Percentiles rank a stretch among this genome's conserved stretches.
phyloP scores from a whole-genome alignment of 1,140 invertebrate genomes.

The Coboldia fuscipes region DNA sequence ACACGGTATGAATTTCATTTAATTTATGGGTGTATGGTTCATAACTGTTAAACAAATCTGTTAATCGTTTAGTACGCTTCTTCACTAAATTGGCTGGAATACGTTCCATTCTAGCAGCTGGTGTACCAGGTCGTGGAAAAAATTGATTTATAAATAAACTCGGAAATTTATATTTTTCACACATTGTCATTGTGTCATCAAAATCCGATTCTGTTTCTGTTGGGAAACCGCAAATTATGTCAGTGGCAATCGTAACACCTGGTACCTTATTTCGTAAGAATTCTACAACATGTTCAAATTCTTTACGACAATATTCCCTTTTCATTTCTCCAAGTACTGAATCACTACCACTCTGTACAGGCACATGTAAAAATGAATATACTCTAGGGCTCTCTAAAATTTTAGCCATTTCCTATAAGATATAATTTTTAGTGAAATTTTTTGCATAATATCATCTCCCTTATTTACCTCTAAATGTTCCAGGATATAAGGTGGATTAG shows the following conservation, averaged over 20 bases:
- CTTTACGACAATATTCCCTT: slow-evolving; percentile 70
- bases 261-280: slow-evolving; percentile 63
- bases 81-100: slow-evolving; percentile 71
- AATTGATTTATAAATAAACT: slow-evolving; percentile 97
- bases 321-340: slow-evolving; percentile 89
- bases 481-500: slow-evolving; percentile 94
- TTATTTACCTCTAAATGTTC: slow-evolving; percentile 88
- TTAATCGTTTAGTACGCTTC: slow-evolving; percentile 65
- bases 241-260: slow-evolving; percentile 85
- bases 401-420: slow-evolving; percentile 72
- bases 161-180: slow-evolving; percentile 76
- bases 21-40: slow-evolving; percentile 59
- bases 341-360: slow-evolving; percentile 92
- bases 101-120: slow-evolving; percentile 71
- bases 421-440: no score
- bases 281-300: slow-evolving; percentile 81
- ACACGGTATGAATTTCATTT: slow-evolving; percentile 53
- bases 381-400: slow-evolving; percentile 77
- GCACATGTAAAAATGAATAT: slow-evolving; percentile 90
- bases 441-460: no score
- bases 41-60: slow-evolving; percentile 84
- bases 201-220: slow-evolving; percentile 89
- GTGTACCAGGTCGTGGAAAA: slow-evolving; percentile 86
- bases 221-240: slow-evolving; percentile 97
- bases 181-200: slow-evolving; percentile 66